Percentiles rank a stretch among this genome's conserved stretches.
Evolutionary conservation across 2,888 invertebrate species (phyloP).

Genomic region (Caenorhabditis doughertyi): DNA sequence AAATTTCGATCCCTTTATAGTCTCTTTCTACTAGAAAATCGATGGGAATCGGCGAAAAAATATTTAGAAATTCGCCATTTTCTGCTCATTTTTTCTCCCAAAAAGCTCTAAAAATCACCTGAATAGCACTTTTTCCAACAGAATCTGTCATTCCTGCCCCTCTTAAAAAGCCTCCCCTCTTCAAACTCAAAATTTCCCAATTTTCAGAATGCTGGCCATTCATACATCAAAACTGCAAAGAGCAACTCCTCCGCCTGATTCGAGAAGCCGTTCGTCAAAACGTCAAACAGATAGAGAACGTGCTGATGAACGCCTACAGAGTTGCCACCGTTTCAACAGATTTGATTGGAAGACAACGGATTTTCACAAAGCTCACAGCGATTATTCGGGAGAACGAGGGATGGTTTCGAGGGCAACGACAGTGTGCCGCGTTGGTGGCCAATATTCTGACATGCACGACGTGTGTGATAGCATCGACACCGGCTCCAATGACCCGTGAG

Average conservation of each 20-base stretch:
- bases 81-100: too few relatives aligned
- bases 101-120: too few relatives aligned
- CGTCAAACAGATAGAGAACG: slow-evolving; percentile 74
- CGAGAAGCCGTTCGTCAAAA: slow-evolving; percentile 69
- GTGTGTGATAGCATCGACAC: slow-evolving; percentile 41
- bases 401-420: slow-evolving; percentile 50
- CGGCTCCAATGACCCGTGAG: slow-evolving; percentile 44
- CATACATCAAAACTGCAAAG: slow-evolving; percentile 60
- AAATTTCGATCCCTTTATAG: background rate
- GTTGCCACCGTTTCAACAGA: slow-evolving; percentile 58
- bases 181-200: too few relatives aligned
- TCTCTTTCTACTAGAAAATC: too few relatives aligned
- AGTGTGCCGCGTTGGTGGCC: slow-evolving; percentile 36
- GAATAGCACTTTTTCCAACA: too few relatives aligned
- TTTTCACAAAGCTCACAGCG: slow-evolving; percentile 29
- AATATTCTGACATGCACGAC: slow-evolving; percentile 30
- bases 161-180: too few relatives aligned
- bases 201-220: slow-evolving; percentile 59
- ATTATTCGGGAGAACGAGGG: slow-evolving; percentile 46
- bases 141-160: too few relatives aligned
- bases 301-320: slow-evolving; percentile 70
- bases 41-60: too few relatives aligned
- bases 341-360: slow-evolving; percentile 49
- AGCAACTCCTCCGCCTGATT: slow-evolving; percentile 70
- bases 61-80: too few relatives aligned